Base-by-base conservation (phyloP, 2,888 invertebrate species). In the Nephrotoma guestfalica region DNA sequence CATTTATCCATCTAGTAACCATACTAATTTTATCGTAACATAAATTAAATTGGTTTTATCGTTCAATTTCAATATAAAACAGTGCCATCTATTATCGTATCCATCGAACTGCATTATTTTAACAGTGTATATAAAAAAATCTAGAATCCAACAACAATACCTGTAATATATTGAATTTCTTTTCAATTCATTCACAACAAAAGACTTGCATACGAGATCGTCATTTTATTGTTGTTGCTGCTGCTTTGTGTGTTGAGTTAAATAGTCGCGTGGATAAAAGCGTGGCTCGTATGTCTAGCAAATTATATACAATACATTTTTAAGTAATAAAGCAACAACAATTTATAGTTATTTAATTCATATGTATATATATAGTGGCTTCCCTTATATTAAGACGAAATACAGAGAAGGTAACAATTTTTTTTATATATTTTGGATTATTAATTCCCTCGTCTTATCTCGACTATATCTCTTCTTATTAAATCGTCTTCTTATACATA, bases 191-290 rank as follows among this genome's bases (percentile, higher is more conserved):
- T 71, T 71, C 71, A 71, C 30, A 71, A 71, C 71, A 71, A 71
- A 71, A 71, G 71, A 71, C 71, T 51, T 51, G 15, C 15, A 51
- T 71, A 71, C 71, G 11, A 71, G 30, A 71, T 71, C 71, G 71
- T 71, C 18, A 30, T 51, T 9, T 43, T 43, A 43, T 43, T 9
- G 6, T 51, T 15, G 15, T 15, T 71, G 30, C 30, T 71, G 30
- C 7, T 71, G 71, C 11, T 43, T 9, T 71, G 11, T 71, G 11
- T 71, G 11, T 71, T 71, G 6, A 57, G 71, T 71, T 71, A 71
- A 71, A 71, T 86, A 87, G 87, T 87, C 87, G 87, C 87, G 87
- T 87, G 87, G 87, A 86, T 71, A 87, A 86, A 87, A 87, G 87
- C 87, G 87, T 87, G 87, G 87, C 87, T 83, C 41, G 83, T 71